phyloP scores from a whole-genome alignment of 2,888 invertebrate species.

The Dolomedes plantarius region DNA sequence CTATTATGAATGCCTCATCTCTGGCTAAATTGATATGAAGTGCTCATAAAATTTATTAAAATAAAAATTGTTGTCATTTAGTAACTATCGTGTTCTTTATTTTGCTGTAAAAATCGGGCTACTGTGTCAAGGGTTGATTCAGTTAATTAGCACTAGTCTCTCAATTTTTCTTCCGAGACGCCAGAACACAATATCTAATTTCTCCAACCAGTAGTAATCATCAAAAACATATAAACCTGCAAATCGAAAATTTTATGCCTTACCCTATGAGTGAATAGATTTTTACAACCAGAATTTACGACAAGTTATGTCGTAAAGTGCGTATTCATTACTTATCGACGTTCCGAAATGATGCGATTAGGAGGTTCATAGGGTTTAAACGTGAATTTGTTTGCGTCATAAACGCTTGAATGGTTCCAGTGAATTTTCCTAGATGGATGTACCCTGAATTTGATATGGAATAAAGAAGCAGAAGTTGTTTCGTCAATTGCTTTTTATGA shows the following conservation, averaged over 20 bases:
- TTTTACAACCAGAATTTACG: constrained; percentile 35
- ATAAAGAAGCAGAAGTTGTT: background rate
- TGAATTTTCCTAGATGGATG: background rate
- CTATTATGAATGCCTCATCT: too few species aligned
- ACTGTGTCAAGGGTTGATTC: too few species aligned
- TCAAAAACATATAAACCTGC: background rate
- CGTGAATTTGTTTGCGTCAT: background rate
- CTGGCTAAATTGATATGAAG: too few species aligned
- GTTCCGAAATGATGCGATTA: constrained; percentile 1
- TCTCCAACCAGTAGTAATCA: background rate
- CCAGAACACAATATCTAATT: too few species aligned
- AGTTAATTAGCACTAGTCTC: too few species aligned
- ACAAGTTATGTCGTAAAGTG: constrained; percentile 26
- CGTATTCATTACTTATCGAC: background rate
- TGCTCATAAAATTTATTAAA: too few species aligned
- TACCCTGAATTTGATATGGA: background rate
- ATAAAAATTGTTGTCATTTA: too few species aligned
- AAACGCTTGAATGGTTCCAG: background rate
- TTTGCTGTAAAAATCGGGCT: too few species aligned
- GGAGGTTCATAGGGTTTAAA: background rate
- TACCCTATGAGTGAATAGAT: background rate
- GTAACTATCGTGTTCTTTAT: too few species aligned
- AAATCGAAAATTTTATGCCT: constrained; percentile 29
- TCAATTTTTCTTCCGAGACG: too few species aligned
- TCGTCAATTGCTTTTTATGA: constrained; percentile 4